These are phyloP conservation scores for Anoplolepis gracilipes DNA, from an alignment of 1,140 invertebrate genomes.

Conservation along the genomic window DNA sequence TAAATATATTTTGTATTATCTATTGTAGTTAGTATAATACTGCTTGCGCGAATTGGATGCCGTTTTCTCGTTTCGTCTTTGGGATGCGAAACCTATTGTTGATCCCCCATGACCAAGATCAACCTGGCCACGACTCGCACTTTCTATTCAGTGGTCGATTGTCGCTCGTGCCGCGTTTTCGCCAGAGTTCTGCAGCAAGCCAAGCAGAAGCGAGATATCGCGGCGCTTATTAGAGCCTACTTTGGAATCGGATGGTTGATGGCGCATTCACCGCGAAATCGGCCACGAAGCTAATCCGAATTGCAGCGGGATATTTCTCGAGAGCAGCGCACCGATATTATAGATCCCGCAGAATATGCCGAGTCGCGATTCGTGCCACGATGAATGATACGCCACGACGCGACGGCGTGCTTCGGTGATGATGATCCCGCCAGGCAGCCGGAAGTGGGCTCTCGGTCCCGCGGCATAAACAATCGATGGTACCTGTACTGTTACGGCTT, in stretches of 20 bases:
- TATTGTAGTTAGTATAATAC: not conserved
- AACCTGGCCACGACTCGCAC: conserved; percentile 56
- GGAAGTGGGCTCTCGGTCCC: conserved; percentile 44
- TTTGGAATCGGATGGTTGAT: conserved; percentile 50
- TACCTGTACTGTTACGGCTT: conserved; percentile 59
- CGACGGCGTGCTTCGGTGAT: conserved; percentile 43
- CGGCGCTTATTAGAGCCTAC: conserved; percentile 48
- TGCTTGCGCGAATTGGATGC: not conserved
- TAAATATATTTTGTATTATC: conserved; percentile 20
- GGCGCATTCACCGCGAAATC: conserved; percentile 53
- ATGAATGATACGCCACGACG: conserved; percentile 55
- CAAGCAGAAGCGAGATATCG: conserved; percentile 55
- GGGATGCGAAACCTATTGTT: conserved; percentile 51
- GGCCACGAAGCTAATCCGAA: conserved; percentile 60
- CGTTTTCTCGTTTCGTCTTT: conserved; percentile 47
- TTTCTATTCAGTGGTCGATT: conserved; percentile 63
- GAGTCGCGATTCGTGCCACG: conserved; percentile 58
- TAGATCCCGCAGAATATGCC: conserved; percentile 56
- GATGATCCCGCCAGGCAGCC: conserved; percentile 46
- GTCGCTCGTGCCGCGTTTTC: conserved; percentile 60
- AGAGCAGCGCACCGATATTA: conserved; percentile 69
- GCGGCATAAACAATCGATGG: conserved; percentile 58
- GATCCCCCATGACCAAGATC: conserved; percentile 35
- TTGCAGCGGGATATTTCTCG: conserved; percentile 25
- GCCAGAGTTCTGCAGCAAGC: conserved; percentile 46